These are phyloP conservation scores for Limnothrissa miodon DNA, from an alignment of 2,113 vertebrate genomes.

Conservation along the genomic window DNA sequence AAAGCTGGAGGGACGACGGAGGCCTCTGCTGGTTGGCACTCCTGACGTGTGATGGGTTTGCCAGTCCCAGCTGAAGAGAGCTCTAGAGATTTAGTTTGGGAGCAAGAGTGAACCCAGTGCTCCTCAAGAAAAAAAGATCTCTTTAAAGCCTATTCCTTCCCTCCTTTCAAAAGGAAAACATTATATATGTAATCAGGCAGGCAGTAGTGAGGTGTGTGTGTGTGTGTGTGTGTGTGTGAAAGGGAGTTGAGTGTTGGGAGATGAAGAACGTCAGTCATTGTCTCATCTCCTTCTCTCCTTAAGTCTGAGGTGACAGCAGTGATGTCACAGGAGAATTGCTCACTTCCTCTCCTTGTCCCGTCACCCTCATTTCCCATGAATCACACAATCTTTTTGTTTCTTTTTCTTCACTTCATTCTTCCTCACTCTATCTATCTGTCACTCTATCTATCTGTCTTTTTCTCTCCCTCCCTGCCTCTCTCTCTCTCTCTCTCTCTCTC, in stretches of 20 bases:
- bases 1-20: neutral
- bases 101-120: neutral
- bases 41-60: too few relatives aligned
- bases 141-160: neutral
- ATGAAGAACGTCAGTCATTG: neutral
- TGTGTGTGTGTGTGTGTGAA: neutral
- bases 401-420: neutral
- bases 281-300: neutral
- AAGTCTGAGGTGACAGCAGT: neutral
- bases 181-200: neutral
- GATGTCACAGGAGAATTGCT: neutral
- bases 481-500: neutral
- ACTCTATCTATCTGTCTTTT: neutral
- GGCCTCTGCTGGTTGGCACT: too few relatives aligned
- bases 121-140: neutral
- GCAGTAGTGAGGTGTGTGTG: neutral
- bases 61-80: too few relatives aligned
- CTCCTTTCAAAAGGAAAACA: neutral
- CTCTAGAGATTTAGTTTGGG: neutral
- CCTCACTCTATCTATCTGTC: too few relatives aligned
- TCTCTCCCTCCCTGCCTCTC: slow-evolving; percentile 2
- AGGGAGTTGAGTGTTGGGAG: neutral
- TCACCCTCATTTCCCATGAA: neutral
- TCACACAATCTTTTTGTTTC: slow-evolving; percentile 27
- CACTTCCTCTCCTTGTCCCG: neutral